phyloP scores from a whole-genome alignment of 2,888 invertebrate genomes.

The Cylindroiulus punctatus region DNA sequence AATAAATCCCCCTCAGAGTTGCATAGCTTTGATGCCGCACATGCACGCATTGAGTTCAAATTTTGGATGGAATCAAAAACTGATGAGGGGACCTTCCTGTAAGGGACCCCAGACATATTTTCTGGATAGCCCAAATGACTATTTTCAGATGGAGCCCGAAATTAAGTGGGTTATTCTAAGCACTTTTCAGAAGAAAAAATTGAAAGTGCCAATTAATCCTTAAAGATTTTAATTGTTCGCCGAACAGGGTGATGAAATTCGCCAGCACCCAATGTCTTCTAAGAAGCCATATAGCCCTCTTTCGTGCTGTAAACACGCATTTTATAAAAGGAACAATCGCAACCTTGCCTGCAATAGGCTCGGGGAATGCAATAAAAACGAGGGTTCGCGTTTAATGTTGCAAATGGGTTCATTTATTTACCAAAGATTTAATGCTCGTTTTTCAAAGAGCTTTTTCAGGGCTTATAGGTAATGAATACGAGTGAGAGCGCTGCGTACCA shows the following conservation, averaged over 20 bases:
- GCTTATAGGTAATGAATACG: conserved; percentile 25
- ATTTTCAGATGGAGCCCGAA: too few relatives aligned
- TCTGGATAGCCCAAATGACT: too few relatives aligned
- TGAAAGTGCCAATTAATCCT: neutral
- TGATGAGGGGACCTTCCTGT: too few relatives aligned
- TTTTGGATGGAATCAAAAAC: too few relatives aligned
- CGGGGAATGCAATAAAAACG: neutral
- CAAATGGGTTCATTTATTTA: conserved; percentile 47
- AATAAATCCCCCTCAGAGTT: too few relatives aligned
- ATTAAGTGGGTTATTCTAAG: neutral
- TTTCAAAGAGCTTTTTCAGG: conserved; percentile 39
- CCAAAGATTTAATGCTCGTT: conserved; percentile 43
- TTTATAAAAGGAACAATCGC: conserved; percentile 36
- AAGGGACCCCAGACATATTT: too few relatives aligned
- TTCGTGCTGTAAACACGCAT: neutral
- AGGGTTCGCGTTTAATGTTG: conserved; percentile 43
- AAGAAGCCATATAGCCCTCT: neutral
- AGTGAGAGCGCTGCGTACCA: conserved; percentile 11
- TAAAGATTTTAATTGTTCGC: conserved; percentile 4
- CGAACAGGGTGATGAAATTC: neutral
- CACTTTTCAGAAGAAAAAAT: neutral
- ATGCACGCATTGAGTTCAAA: too few relatives aligned
- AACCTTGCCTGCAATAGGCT: conserved; percentile 6
- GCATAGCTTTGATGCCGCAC: too few relatives aligned
- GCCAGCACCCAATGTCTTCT: neutral